Percentiles rank a stretch among this genome's conserved stretches.
phyloP scores from a whole-genome alignment of 2,888 invertebrate species.

The Margaritifera margaritifera region DNA sequence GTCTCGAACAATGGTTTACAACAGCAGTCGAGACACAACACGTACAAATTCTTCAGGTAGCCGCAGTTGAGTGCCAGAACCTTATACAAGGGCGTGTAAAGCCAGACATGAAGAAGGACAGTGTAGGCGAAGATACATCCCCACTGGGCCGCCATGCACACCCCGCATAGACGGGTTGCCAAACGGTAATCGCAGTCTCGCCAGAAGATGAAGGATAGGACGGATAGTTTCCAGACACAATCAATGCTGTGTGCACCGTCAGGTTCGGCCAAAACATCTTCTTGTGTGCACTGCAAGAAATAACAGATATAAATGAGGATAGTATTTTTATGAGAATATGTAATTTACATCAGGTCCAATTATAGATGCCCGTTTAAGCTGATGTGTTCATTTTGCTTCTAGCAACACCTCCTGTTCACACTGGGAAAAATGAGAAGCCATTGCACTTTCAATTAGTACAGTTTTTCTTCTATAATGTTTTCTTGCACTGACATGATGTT shows the following conservation, averaged over 20 bases:
- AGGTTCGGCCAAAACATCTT: conserved; percentile 58
- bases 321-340: too few relatives aligned
- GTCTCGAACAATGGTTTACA: conserved; percentile 53
- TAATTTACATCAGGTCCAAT: too few relatives aligned
- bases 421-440: too few relatives aligned
- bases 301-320: too few relatives aligned
- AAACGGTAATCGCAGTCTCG: conserved; percentile 81
- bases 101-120: conserved; percentile 81
- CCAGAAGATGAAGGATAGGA: conserved; percentile 78
- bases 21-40: conserved; percentile 75
- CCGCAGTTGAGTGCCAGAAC: conserved; percentile 78
- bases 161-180: conserved; percentile 80
- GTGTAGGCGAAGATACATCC: conserved; percentile 73
- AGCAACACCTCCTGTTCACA: too few relatives aligned
- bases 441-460: too few relatives aligned
- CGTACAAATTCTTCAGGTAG: conserved; percentile 63
- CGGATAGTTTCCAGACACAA: conserved; percentile 82
- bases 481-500: too few relatives aligned
- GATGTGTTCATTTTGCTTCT: too few relatives aligned
- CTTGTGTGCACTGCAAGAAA: conserved; percentile 48
- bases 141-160: conserved; percentile 79
- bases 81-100: conserved; percentile 80
- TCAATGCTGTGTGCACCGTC: conserved; percentile 74
- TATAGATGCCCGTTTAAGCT: too few relatives aligned
- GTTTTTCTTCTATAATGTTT: too few relatives aligned